Conservation (phyloP, 2,888 invertebrate species). For the Drosophila buzzatii region DNA sequence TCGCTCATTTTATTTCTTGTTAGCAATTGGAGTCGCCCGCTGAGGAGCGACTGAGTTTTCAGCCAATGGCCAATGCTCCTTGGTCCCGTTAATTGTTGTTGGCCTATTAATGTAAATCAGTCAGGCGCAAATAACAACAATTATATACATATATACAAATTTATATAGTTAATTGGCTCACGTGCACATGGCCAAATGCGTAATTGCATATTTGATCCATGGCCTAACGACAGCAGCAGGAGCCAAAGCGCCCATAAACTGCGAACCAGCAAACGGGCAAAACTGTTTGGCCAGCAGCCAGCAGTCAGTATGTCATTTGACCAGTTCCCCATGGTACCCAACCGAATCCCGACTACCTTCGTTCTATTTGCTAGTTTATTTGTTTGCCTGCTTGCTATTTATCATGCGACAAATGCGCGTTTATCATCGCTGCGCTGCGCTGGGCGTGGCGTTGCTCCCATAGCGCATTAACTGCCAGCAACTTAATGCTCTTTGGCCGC, state of each 20-base stretch:
- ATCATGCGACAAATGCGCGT: constrained; percentile 80
- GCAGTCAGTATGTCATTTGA: constrained; percentile 25
- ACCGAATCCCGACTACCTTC: constrained; percentile 3
- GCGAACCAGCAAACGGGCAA: constrained; percentile 17
- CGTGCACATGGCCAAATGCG: constrained; percentile 58
- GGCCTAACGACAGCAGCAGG: constrained; percentile 25
- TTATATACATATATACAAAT: constrained; percentile 14
- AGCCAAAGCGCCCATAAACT: constrained; percentile 43
- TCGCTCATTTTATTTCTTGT: constrained; percentile 58
- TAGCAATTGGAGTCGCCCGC: constrained; percentile 33
- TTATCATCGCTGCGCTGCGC: constrained; percentile 59
- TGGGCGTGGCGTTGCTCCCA: constrained; percentile 54
- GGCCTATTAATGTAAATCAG: constrained; percentile 73
- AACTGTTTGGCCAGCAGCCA: constrained; percentile 6
- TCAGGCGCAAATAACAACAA: constrained; percentile 37
- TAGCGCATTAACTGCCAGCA: constrained; percentile 51
- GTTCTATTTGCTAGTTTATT: constrained; percentile 51
- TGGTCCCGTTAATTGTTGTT: constrained; percentile 55
- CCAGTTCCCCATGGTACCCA: constrained; percentile 31
- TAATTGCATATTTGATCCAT: constrained; percentile 70
- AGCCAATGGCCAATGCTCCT: constrained; percentile 23
- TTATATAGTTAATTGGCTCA: constrained; percentile 30
- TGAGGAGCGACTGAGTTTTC: constrained; percentile 16
- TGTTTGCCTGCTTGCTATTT: constrained; percentile 67
- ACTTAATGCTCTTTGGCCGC: constrained; percentile 60